Percentiles rank a stretch among this genome's conserved stretches.
Conservation (phyloP, 2,797 vertebrate genomes). For the Myotis daubentonii region DNA sequence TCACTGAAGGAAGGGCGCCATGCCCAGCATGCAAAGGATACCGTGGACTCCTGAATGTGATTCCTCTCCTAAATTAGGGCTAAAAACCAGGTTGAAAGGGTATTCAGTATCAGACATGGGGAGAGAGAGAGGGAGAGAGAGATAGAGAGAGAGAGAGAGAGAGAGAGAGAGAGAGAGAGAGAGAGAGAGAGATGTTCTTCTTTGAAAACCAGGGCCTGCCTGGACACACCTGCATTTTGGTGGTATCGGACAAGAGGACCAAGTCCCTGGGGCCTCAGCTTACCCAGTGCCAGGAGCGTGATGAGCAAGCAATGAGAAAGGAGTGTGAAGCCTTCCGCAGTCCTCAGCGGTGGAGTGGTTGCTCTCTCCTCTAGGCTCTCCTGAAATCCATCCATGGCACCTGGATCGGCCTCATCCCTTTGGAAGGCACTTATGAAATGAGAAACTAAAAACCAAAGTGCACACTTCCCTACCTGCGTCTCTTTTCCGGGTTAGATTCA, state of each 20-base stretch:
- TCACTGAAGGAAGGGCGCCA: background rate
- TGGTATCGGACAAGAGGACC: background rate
- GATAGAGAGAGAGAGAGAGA: background rate
- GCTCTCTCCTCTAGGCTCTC: background rate
- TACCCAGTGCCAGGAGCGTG: background rate
- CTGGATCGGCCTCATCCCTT: background rate
- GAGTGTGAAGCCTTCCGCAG: background rate
- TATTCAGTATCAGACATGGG: background rate
- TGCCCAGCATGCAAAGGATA: background rate
- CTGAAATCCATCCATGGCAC: background rate
- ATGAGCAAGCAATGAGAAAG: fast-evolving
- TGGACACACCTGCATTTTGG: background rate
- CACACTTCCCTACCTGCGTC: background rate
- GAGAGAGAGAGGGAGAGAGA: background rate
- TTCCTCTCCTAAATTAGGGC: background rate
- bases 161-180: constrained; percentile 8
- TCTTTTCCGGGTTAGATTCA: background rate
- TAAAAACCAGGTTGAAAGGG: background rate
- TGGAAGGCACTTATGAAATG: background rate
- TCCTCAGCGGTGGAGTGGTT: background rate
- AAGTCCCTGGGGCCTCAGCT: background rate
- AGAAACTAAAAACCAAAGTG: background rate
- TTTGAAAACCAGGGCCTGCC: background rate
- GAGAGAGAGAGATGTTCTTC: background rate
- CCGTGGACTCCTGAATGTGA: background rate